Base-by-base conservation (phyloP, 2,113 vertebrate species). In the Coregonus clupeaformis region DNA sequence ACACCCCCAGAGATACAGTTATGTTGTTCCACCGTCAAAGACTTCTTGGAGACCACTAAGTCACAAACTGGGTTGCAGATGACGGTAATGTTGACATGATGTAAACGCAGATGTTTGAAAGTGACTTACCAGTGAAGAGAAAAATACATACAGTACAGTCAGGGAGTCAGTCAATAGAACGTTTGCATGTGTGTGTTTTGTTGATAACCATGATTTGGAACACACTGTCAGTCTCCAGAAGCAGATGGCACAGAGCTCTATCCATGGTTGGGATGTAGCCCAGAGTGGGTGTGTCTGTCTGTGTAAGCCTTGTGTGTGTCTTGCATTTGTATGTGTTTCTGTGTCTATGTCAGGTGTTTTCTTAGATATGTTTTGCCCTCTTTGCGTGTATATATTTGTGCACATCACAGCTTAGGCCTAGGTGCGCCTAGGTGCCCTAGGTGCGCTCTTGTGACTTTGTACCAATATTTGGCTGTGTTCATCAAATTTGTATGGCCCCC, bases 181-280 rank as follows among this genome's bases (percentile, higher is more conserved):
- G 16, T 42, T 42, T 42, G 36, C 36, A 42, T 42, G 52, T 18
- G 52, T 68, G 67, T n/a, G 20, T 68, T 68, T 47, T n/a, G 32
- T 67, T 67, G 65, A 36, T 45, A 47, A 68, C 42, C 67, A 25
- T 25, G 32, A 68, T 68, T 68, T 68, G 42, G 67, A 68, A 68
- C 27, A 36, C 67, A 47, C 32, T 68, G 36, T 68, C n/a, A 16
- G 36, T 68, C 67, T 68, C 42, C 22, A 32, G 42, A 42, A 68
- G 67, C 67, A 68, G 67, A 68, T 68, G 67, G 42, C 67, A 47
- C 67, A 25, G n/a, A 24, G 67, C 67, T 68, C 22, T 5, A 65
- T 65, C 42, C 42, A 0, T 68, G 29, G 6, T 68, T 68, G 67
- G 67, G 67, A 68, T 32, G 20, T 45, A 2, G 66, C 66, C 66